Evolutionary conservation across 2,888 invertebrate genomes (phyloP).

Genomic region (Eucera pruinosa): DNA sequence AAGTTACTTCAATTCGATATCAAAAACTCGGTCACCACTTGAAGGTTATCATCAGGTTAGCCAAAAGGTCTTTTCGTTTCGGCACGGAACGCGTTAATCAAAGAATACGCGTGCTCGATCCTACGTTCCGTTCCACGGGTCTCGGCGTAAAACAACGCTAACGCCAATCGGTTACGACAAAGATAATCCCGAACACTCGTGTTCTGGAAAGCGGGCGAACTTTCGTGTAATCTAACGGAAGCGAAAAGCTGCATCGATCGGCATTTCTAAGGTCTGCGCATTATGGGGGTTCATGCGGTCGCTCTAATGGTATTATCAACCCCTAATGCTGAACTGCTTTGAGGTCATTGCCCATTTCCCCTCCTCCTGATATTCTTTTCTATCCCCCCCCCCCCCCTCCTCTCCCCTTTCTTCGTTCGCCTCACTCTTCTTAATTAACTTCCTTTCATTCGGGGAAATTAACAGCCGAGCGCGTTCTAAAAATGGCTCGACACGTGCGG

Average conservation of each 20-base stretch:
- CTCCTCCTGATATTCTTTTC: no score
- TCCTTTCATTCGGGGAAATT: conserved; percentile 32
- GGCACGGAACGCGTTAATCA: no score
- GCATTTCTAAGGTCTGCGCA: conserved; percentile 69
- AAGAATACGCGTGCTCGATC: no score
- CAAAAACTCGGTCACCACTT: no score
- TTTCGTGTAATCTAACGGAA: conserved; percentile 59
- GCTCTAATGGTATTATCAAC: conserved; percentile 71
- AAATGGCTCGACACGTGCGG: conserved; percentile 22
- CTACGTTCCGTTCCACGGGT: no score
- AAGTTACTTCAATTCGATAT: no score
- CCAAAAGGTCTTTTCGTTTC: no score
- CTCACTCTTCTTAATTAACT: conserved; percentile 37
- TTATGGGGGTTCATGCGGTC: conserved; percentile 63
- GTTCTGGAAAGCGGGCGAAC: conserved; percentile 50
- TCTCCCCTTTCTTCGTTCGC: neutral
- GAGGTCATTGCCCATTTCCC: conserved; percentile 69
- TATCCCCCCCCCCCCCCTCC: neutral
- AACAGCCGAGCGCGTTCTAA: conserved; percentile 26
- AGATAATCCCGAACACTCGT: conserved; percentile 38
- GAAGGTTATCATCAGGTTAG: no score
- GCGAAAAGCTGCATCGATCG: conserved; percentile 65
- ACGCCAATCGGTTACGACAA: no score
- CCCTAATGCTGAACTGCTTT: conserved; percentile 56
- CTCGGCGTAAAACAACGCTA: no score